A percentile compares a stretch with the other conserved stretches of the same genome.
Evolutionary conservation across 2,888 invertebrate genomes (phyloP).

Genomic region (Siphlonurus alternatus): DNA sequence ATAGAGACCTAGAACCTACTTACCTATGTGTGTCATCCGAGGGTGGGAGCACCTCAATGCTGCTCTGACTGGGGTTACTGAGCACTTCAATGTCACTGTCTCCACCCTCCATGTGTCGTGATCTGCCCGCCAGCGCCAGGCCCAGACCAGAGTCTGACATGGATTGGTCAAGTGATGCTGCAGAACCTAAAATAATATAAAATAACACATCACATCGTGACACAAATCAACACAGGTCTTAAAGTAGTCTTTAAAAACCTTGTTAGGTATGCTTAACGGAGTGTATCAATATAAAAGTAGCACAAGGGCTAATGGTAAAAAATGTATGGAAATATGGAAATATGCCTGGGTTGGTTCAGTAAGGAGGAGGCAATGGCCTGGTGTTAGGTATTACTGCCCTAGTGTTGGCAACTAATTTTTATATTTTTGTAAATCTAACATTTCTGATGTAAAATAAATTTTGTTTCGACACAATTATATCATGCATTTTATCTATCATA

Average conservation of each 20-base stretch:
- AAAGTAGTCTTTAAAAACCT: too few species aligned
- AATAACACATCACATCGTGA: background rate
- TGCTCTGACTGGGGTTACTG: slow-evolving; percentile 53
- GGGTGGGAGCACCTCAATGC: slow-evolving; percentile 39
- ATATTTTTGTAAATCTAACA: too few species aligned
- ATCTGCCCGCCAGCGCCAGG: slow-evolving; percentile 20
- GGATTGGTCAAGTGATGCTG: slow-evolving; percentile 27
- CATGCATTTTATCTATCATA: too few species aligned
- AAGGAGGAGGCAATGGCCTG: too few species aligned
- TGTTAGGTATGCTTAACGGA: too few species aligned
- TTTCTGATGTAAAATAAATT: too few species aligned
- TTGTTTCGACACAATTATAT: too few species aligned
- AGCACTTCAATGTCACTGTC: slow-evolving; percentile 54
- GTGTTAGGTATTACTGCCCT: too few species aligned
- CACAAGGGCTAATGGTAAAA: background rate
- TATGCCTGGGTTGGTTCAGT: background rate
- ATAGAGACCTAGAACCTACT: too few species aligned
- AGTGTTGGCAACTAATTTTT: too few species aligned
- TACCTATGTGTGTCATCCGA: slow-evolving; percentile 28
- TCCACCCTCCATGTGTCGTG: slow-evolving; percentile 15
- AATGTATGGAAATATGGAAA: background rate
- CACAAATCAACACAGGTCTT: too few species aligned
- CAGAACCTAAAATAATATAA: slow-evolving; percentile 24
- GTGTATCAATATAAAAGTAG: too few species aligned
- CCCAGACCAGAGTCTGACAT: slow-evolving; percentile 20